Percentiles rank a stretch among this genome's conserved stretches.
phyloP scores from a whole-genome alignment of 2,888 invertebrate genomes.

The Allophyes oxyacanthae region DNA sequence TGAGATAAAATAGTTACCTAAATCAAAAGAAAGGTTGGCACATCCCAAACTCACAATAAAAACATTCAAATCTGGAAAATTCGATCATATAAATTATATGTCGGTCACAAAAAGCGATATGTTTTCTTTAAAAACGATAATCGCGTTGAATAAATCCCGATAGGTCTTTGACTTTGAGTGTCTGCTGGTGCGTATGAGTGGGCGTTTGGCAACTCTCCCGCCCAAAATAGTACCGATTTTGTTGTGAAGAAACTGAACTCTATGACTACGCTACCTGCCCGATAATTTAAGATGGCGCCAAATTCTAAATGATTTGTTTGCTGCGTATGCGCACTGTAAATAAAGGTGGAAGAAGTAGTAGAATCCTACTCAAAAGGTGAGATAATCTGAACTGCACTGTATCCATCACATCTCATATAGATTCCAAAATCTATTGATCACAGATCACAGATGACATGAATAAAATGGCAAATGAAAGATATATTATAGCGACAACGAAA shows the following conservation, averaged over 20 bases:
- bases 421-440: too few species aligned
- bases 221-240: conserved; percentile 54
- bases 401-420: too few species aligned
- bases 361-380: too few species aligned
- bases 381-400: background rate
- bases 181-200: conserved; percentile 19
- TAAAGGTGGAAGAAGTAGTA: background rate
- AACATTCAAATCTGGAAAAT: too few species aligned
- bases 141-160: conserved; percentile 22
- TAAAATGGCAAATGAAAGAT: too few species aligned
- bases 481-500: too few species aligned
- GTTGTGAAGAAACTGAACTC: conserved; percentile 28
- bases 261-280: conserved; percentile 20
- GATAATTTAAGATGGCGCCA: conserved; percentile 46
- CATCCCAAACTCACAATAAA: too few species aligned
- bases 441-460: too few species aligned
- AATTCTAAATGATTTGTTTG: conserved; percentile 9
- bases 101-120: conserved; percentile 34
- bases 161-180: conserved; percentile 58
- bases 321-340: background rate
- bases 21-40: too few species aligned
- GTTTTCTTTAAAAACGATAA: conserved; percentile 34
- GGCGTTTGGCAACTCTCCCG: conserved; percentile 55
- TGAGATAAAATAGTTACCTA: too few species aligned
- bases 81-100: conserved; percentile 20